These are phyloP conservation scores for Parasteatoda tepidariorum DNA, from an alignment of 1,140 invertebrate genomes.

Conservation along the genomic window DNA sequence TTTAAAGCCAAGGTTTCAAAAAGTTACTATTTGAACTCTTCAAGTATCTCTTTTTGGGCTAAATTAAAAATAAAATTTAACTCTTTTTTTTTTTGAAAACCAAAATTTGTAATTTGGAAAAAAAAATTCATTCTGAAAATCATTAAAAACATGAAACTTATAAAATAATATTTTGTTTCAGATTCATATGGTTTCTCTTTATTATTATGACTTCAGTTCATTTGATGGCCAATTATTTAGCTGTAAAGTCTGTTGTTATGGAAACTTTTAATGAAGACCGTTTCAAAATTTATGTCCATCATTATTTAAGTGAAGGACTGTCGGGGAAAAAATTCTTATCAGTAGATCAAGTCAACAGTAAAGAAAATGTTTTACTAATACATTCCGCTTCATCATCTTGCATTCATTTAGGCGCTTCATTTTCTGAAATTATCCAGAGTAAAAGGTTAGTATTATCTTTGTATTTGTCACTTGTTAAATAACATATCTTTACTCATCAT, in stretches of 20 bases:
- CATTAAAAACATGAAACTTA: too few relatives aligned
- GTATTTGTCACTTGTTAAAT: neutral
- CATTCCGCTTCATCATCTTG: neutral
- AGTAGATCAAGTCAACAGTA: slow-evolving; percentile 72
- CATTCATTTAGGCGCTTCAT: slow-evolving; percentile 39
- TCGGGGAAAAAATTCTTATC: slow-evolving; percentile 69
- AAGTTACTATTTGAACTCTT: too few relatives aligned
- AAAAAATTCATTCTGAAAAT: too few relatives aligned
- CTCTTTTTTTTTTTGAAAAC: too few relatives aligned
- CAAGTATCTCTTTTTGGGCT: too few relatives aligned
- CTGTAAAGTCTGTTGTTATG: slow-evolving; percentile 80
- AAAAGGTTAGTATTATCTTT: neutral
- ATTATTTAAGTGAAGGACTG: slow-evolving; percentile 71
- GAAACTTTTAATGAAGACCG: slow-evolving; percentile 83
- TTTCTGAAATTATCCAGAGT: slow-evolving; percentile 16
- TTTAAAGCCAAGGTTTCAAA: too few relatives aligned
- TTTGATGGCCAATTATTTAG: slow-evolving; percentile 86
- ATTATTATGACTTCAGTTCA: slow-evolving; percentile 82
- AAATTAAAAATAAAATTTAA: too few relatives aligned
- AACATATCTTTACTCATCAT: neutral
- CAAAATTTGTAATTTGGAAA: neutral
- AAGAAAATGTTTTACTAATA: slow-evolving; percentile 69
- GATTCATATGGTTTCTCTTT: slow-evolving; percentile 78
- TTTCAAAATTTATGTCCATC: slow-evolving; percentile 76
- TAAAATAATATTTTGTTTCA: slow-evolving; percentile 67